Percentiles rank a stretch among this genome's conserved stretches.
Evolutionary conservation across 2,888 invertebrate genomes (phyloP).

Genomic region (Mimas tiliae): DNA sequence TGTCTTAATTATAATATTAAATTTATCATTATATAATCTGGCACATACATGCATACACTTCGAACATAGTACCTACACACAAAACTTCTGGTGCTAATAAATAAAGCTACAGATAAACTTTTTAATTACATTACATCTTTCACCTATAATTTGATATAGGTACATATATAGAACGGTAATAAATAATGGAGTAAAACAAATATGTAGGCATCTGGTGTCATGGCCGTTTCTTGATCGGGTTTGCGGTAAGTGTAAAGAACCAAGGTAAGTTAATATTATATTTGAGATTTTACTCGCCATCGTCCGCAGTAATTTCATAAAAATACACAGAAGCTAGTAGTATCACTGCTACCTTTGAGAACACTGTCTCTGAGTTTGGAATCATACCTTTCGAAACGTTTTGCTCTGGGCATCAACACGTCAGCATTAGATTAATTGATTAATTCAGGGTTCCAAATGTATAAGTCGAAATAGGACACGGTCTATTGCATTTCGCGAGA

Average conservation of each 20-base stretch:
- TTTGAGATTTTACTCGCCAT: too few relatives aligned
- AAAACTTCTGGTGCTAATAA: background rate
- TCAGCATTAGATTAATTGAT: too few relatives aligned
- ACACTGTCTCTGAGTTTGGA: too few relatives aligned
- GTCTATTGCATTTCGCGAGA: too few relatives aligned
- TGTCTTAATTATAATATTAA: background rate
- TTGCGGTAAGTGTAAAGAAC: background rate
- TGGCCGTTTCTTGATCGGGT: background rate
- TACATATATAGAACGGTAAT: background rate
- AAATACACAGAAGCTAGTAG: too few relatives aligned
- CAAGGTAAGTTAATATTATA: background rate
- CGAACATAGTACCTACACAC: background rate
- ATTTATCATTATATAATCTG: background rate
- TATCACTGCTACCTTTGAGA: too few relatives aligned
- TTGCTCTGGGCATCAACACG: too few relatives aligned
- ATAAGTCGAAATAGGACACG: too few relatives aligned
- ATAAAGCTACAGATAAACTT: background rate
- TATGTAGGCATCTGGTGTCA: background rate
- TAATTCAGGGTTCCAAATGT: too few relatives aligned
- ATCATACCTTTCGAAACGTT: too few relatives aligned
- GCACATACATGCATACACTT: background rate
- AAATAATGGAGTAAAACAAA: background rate
- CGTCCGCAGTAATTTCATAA: too few relatives aligned
- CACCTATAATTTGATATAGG: background rate
- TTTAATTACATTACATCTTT: background rate